These are phyloP conservation scores for Spatulosminthurus flaviceps DNA, from an alignment of 2,888 invertebrate genomes.

Conservation along the genomic window DNA sequence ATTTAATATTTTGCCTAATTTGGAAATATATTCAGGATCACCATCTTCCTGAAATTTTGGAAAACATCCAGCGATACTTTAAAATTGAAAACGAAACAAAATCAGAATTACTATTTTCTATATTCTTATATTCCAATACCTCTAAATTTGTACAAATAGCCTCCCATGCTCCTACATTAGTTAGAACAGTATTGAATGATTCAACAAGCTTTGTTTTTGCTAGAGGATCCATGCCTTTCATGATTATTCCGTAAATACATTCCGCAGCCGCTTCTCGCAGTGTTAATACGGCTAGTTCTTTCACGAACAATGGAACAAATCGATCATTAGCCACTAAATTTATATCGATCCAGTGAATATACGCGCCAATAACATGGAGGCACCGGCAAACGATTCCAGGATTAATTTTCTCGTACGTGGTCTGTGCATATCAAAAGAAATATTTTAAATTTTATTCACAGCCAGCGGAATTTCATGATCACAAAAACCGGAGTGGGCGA, in stretches of 20 bases:
- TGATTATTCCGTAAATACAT: constrained; percentile 69
- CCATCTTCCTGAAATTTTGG: constrained; percentile 66
- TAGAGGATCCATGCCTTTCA: constrained; percentile 72
- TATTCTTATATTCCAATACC: constrained; percentile 16
- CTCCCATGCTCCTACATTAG: constrained; percentile 57
- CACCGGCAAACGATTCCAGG: constrained; percentile 52
- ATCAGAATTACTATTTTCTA: too few species aligned
- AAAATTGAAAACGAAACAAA: neutral
- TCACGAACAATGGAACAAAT: constrained; percentile 69
- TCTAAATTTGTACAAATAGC: constrained; percentile 44
- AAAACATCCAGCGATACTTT: constrained; percentile 33
- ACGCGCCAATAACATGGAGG: constrained; percentile 67
- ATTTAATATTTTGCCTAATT: constrained; percentile 69
- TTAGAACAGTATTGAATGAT: constrained; percentile 57
- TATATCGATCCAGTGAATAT: constrained; percentile 72
- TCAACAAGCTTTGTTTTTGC: constrained; percentile 69
- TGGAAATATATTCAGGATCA: constrained; percentile 68
- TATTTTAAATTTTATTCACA: too few species aligned
- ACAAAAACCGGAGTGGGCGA: too few species aligned
- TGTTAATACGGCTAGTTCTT: constrained; percentile 65
- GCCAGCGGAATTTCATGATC: too few species aligned
- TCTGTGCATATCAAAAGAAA: constrained; percentile 66
- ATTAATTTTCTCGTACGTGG: constrained; percentile 64
- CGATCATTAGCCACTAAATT: constrained; percentile 70
- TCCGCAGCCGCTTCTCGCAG: constrained; percentile 69